phyloP scores from a whole-genome alignment of 2,888 invertebrate genomes.

The Adineta ricciae region DNA sequence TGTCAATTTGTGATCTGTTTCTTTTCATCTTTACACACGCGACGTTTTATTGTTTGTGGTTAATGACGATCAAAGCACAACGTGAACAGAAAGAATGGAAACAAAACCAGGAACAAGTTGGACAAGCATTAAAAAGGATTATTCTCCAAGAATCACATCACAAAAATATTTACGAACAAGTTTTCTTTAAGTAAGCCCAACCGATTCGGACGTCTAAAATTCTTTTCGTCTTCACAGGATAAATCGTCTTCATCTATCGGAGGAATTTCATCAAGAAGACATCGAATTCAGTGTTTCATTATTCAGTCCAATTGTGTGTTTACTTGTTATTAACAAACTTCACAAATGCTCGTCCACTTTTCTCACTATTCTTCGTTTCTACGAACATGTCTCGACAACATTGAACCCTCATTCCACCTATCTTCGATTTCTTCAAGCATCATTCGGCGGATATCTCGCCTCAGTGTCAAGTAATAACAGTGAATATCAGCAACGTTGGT shows the following conservation, averaged over 20 bases:
- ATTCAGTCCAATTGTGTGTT: neutral
- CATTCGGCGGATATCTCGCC: neutral
- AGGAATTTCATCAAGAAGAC: constrained; percentile 20
- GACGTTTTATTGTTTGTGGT: neutral
- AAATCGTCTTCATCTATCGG: neutral
- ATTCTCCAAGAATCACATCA: neutral
- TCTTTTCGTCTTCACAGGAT: too few species aligned
- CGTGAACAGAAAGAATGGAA: constrained; percentile 1
- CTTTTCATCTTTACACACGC: neutral
- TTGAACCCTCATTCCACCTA: neutral
- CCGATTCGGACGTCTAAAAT: too few species aligned
- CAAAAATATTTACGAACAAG: neutral
- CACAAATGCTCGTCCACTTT: neutral
- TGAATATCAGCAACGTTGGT: constrained; percentile 15
- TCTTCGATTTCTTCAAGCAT: neutral
- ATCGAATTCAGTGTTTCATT: neutral
- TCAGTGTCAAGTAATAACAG: neutral
- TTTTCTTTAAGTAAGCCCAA: neutral
- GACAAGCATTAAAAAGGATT: neutral
- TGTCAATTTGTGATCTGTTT: neutral
- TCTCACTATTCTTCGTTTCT: neutral
- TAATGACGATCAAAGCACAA: neutral
- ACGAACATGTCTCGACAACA: neutral
- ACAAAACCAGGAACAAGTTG: neutral
- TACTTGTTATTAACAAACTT: neutral